Evolutionary conservation across 1,140 invertebrate genomes (phyloP), one percentile per base, ranked within the genome.

Genomic region (Neocloeon triangulifer): DNA sequence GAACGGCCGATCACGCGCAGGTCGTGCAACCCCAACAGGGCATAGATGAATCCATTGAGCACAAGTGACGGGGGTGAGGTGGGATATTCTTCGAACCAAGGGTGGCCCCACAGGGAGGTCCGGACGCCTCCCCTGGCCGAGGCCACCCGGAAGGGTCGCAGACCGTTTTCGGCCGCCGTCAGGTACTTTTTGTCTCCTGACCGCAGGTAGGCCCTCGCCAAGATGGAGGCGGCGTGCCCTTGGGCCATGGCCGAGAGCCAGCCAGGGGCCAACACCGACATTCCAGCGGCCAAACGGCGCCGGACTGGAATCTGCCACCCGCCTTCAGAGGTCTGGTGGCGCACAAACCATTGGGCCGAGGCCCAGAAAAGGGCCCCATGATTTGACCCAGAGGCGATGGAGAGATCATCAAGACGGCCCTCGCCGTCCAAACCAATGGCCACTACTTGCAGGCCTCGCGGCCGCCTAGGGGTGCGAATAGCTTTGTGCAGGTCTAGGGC

Each of bases 241-340:
- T 96, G 89, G 4, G 81, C 86, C 92, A 98, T 98, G 5, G 86
- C 84, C 2, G 89, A 96, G 50, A 91, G 81, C 86, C 86, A 94
- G 33, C 85, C 85, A 10, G 82, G 72, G 37, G 67, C 58, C 20
- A 94, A 61, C 39, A 76, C 72, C 26, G 66, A 62, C 50, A 82
- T 73, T n/a, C 74, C 70, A 30, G 64, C 61, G 36, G 85, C 61
- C 37, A 60, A 49, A 47, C 70, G 72, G 40, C 86, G 56, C 30
- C 68, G 63, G 2, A 91, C 85, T 21, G 75, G 74, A 52, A 88
- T 88, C 21, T 75, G 58, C 86, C 86, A 94, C 18, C 84, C 88
- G 42, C 82, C 84, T 35, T 66, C 53, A 25, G 53, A 42, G 47
- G 88, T 73, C 56, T 97, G 92, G 58, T 85, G 67, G 14, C 57